Base-by-base conservation (phyloP, 37 sponge, comb jelly and placozoan species). In the Corticium candelabrum region DNA sequence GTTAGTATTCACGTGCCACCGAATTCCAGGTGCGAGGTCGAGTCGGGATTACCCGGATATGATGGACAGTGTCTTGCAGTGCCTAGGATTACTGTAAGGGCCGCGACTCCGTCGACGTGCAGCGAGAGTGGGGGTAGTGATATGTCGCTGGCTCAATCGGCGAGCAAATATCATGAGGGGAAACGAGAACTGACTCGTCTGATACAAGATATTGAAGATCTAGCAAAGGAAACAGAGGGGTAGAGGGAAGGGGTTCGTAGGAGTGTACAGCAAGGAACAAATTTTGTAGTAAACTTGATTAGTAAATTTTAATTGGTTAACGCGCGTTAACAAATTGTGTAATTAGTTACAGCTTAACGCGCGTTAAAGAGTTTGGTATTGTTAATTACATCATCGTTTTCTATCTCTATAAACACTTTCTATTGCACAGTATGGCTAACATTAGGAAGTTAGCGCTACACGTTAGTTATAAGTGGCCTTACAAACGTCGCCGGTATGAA, bases 401-500 rank as follows among this genome's bases (percentile, higher is more conserved):
- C n/a, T n/a, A n/a, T n/a, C n/a, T n/a, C n/a, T n/a, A n/a, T n/a
- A n/a, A n/a, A n/a, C n/a, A n/a, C n/a, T n/a, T n/a, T n/a, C n/a
- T n/a, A n/a, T n/a, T n/a, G n/a, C n/a, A n/a, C n/a, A n/a, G n/a
- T n/a, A n/a, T n/a, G n/a, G n/a, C n/a, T n/a, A 50, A 50, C 21
- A 50, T 50, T 21, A 50, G 21, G 15, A 50, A 50, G 62, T 50
- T n/a, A n/a, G n/a, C n/a, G n/a, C 62, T 50, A 50, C 21, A 50
- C 62, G 15, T 11, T 27, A 27, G 62, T 27, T 21, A 21, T 50
- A 50, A 50, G 62, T 27, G 62, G 62, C 11, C 62, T 11, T 21
- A 50, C 62, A 50, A 50, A 50, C 62, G 62, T 50, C 62, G 62
- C 11, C 62, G 62, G 62, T 27, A 50, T 50, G 62, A 50, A 50